Evolutionary conservation across 2,797 vertebrate genomes (phyloP), one percentile per base, ranked within the genome.

Genomic region (Mormyrops attenuatus): DNA sequence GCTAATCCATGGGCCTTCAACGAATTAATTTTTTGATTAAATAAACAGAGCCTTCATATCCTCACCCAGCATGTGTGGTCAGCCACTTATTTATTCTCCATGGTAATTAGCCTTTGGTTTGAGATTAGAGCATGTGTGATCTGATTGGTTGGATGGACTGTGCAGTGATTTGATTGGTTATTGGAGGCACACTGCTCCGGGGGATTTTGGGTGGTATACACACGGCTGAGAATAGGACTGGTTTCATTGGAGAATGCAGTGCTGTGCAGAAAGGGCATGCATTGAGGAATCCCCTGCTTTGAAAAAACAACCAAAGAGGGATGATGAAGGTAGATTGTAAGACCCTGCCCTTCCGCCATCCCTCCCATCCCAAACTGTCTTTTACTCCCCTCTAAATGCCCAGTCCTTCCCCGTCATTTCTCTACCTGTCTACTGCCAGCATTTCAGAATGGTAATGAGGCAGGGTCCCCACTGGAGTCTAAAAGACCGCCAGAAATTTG

Each of bases 21-120:
- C 96, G 95, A 95, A 94, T 93, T 94, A 92, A 92, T 92, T 87
- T 92, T 90, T 90, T 92, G 94, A 92, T 92, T 94, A 93, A 63
- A 92, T 91, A 87, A 91, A 57, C 91, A 89, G 93, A 94, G 93
- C 95, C 94, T 93, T 94, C 92, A 90, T 92, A 90, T 92, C 92
- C 93, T 94, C 94, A 93, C 94, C 94, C 92, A 91, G 94, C 93
- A 93, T 94, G 94, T 95, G 95, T 95, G 95, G 93, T 93, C 90
- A 77, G 90, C 92, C 94, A 92, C 94, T 94, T 92, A 93, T 92
- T 50, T 92, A 92, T 93, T 91, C 89, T 66, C 93, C 91, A 90
- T 93, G 93, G 94, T 96, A 96, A 96, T 95, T 95, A 96, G 94
- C 92, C 92, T 94, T 94, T 94, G 50, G 30, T 87, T 87, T 87